Base-by-base conservation (phyloP, 2,888 invertebrate species). In the Synergus umbraculus region DNA sequence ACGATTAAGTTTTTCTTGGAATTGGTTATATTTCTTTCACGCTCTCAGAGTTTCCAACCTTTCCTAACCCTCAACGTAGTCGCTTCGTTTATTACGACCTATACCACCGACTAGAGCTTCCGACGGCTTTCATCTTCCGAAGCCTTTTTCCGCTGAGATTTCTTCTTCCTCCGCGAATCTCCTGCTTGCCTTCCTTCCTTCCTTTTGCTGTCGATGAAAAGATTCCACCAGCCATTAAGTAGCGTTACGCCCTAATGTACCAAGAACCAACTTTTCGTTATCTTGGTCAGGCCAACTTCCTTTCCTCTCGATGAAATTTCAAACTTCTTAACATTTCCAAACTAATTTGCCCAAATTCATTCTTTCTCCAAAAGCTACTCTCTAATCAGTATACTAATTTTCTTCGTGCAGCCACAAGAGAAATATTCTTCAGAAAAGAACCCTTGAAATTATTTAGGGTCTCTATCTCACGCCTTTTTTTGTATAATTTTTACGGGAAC, bases 1-100 rank as follows among this genome's bases (percentile, higher is more conserved):
- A 66, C 82, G 82, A 86, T 87, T 87, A 85, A 84, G 79, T 81
- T 82, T 79, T 84, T 83, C 67, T 73, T 41, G 37, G 77, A 29
- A 83, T 83, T 78, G 67, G 78, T 83, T 78, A 67, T 76, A 63
- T 78, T 76, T 78, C 60, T 82, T 65, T 49, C 60, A 46, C 60
- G 63, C 44, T 46, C 29, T 15, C 5, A 8, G 44, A 37, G 15
- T 63, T 63, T 18, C 5, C 41, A 65, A 64, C 77, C 65, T 22
- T 76, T 63, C 41, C 63, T 37, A 60, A 67, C 67, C 18, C 44
- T 67, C 15, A 65, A 65, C 44, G 63, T 63, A 29, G 63, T 29
- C 63, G 63, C 44, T 67, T 43, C 67, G 66, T 67, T 44, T 67
- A 67, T 67, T 67, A 67, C 67, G 18, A 67, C 12, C 44, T 12